These are phyloP conservation scores for Limnephilus lunatus DNA, from an alignment of 2,888 invertebrate genomes.

Conservation along the genomic window DNA sequence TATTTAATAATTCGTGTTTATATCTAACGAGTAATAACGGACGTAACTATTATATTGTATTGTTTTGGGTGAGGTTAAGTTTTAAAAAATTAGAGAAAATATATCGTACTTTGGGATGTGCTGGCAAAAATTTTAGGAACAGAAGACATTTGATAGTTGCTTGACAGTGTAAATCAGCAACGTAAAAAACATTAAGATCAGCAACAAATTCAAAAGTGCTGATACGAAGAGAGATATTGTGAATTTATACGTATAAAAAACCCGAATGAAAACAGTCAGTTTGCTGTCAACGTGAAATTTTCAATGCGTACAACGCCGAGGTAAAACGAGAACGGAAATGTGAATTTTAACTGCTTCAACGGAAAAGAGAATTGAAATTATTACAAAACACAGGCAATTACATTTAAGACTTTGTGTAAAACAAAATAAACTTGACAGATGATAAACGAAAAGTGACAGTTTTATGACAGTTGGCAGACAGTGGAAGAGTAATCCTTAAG, in stretches of 20 bases:
- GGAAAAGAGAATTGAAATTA: neutral
- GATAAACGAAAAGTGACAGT: neutral
- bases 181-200: neutral
- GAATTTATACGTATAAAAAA: neutral
- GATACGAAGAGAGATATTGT: neutral
- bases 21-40: too few species aligned
- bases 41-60: too few species aligned
- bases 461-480: neutral
- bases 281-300: neutral
- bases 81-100: too few species aligned
- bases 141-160: neutral
- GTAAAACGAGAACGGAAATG: neutral
- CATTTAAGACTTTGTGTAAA: neutral
- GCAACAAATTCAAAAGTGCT: neutral
- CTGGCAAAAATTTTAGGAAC: neutral
- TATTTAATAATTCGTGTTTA: too few species aligned
- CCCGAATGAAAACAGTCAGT: neutral
- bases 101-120: too few species aligned
- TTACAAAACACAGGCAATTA: neutral
- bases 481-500: neutral
- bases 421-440: neutral
- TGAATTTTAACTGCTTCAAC: too few species aligned
- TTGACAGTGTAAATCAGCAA: neutral
- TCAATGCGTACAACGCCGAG: neutral
- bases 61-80: too few species aligned